Evolutionary conservation across 2,888 invertebrate genomes (phyloP), one percentile per base, ranked within the genome.

Genomic region (Hecatera dysodea): DNA sequence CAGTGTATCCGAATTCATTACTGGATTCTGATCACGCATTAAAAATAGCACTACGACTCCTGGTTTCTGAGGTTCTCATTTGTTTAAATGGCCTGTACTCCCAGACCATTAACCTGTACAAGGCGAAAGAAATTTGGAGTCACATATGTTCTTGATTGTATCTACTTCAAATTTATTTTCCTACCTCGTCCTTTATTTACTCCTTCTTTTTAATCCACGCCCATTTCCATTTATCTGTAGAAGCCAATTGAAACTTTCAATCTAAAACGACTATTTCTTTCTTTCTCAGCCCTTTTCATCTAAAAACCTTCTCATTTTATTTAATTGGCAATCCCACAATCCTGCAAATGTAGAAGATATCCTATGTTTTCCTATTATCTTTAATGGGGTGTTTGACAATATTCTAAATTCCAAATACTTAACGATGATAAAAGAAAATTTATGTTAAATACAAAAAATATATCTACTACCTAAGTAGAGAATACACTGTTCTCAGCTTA

Each of bases 351-450:
- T 39, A 72, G 11, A 39, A 5, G n/a, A n/a, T n/a, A 24, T 39
- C n/a, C 39, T 55, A 72, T 48, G 63, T 19, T 46, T 17, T 2
- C 12, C 29, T 11, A 11, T 53, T 12, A 1, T 29, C 36, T 4
- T 39, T 7, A 12, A 6, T 17, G 62, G 71, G 71, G 72, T 72
- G 71, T 71, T 72, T 72, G 71, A 63, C 70, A 17, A 15, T 1
- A 15, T n/a, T n/a, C n/a, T n/a, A n/a, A n/a, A n/a, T n/a, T n/a
- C n/a, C n/a, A n/a, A n/a, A n/a, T n/a, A n/a, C n/a, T n/a, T n/a
- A n/a, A n/a, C n/a, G n/a, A n/a, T n/a, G n/a, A n/a, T n/a, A n/a
- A n/a, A n/a, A n/a, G n/a, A n/a, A n/a, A n/a, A n/a, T n/a, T n/a
- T n/a, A n/a, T n/a, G n/a, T n/a, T n/a, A n/a, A n/a, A n/a, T n/a